phyloP scores from a whole-genome alignment of 1,140 invertebrate genomes.

The Globodera ellingtonae region DNA sequence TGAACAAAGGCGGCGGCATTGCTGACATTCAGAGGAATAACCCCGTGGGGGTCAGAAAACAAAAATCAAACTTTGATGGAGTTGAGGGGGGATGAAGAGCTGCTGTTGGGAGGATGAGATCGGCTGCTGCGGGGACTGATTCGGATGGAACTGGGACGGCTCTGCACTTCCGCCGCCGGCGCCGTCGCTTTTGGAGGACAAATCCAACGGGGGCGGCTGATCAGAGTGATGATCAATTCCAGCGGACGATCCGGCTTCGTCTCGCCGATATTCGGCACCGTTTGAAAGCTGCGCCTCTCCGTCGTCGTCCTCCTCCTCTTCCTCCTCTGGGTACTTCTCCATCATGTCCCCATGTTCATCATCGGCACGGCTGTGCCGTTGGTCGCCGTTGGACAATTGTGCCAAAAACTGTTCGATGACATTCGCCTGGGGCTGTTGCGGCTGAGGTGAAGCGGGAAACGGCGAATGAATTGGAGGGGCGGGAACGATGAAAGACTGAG shows the following conservation, averaged over 20 bases:
- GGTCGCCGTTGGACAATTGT: neutral
- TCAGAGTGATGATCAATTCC: neutral
- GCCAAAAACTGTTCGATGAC: slow-evolving; percentile 6
- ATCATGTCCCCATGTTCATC: neutral
- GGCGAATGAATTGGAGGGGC: neutral
- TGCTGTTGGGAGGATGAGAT: neutral
- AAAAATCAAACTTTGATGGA: neutral
- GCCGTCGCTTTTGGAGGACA: neutral
- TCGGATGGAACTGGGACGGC: no score
- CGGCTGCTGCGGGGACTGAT: neutral
- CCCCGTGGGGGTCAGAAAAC: no score
- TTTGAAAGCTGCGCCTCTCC: neutral
- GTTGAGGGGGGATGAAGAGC: neutral
- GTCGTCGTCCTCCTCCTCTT: neutral
- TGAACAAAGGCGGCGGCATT: slow-evolving; percentile 1
- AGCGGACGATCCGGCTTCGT: neutral
- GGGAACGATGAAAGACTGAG: neutral
- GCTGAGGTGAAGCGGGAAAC: neutral
- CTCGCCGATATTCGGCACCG: neutral
- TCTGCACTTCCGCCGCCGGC: neutral
- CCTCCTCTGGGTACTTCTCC: neutral
- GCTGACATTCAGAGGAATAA: neutral
- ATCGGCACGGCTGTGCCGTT: neutral
- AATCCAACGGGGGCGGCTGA: neutral
- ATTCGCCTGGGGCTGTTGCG: neutral